Percentiles rank a stretch among this genome's conserved stretches.
phyloP scores from a whole-genome alignment of 2,113 vertebrate species.

The Malurus cyaneus region DNA sequence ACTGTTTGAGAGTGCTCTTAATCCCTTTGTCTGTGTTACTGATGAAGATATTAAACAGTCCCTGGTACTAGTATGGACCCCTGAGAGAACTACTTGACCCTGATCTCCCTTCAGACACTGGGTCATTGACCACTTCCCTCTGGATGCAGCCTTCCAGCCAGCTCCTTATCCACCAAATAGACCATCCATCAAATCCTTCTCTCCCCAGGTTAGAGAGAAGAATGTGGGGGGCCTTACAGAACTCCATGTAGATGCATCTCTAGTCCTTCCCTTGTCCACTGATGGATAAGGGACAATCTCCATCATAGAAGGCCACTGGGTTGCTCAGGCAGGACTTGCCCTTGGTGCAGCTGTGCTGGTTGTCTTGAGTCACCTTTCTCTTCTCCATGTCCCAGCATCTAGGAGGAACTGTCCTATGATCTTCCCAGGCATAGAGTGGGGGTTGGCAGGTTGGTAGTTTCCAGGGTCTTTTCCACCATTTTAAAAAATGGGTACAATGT shows the following conservation, averaged over 20 bases:
- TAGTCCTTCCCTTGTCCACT: neutral
- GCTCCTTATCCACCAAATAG: neutral
- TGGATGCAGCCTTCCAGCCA: neutral
- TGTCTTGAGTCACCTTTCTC: neutral
- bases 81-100: neutral
- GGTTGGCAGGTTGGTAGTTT: rapidly evolving
- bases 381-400: neutral
- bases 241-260: rapidly evolving
- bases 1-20: neutral
- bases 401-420: neutral
- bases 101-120: neutral
- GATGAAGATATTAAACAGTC: neutral
- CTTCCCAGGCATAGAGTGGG: neutral
- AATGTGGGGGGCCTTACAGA: neutral
- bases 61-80: rapidly evolving
- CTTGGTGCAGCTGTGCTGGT: neutral
- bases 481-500: neutral
- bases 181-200: neutral
- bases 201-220: neutral
- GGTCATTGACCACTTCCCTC: neutral
- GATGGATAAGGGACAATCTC: too few relatives aligned
- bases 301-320: neutral
- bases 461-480: neutral
- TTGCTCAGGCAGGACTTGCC: neutral
- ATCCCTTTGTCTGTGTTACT: neutral